Evolutionary conservation across 2,888 invertebrate genomes (phyloP).

Genomic region (Nesidiocoris tenuis): DNA sequence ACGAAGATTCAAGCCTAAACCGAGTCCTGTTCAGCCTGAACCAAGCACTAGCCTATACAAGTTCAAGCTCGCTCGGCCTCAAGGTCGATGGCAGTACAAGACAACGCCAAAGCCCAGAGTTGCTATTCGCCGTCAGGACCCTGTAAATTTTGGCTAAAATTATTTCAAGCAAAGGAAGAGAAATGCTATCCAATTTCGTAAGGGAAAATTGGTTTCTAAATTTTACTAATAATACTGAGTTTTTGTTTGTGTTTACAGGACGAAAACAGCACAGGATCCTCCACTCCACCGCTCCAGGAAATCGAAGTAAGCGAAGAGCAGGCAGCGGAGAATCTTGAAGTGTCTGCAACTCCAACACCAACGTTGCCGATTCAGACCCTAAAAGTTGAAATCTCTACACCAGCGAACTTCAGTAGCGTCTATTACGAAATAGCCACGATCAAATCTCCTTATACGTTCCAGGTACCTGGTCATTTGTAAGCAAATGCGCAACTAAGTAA

Average conservation of each 20-base stretch:
- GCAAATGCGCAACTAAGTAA: background rate
- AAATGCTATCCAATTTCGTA: too few relatives aligned
- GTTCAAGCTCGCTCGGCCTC: constrained; percentile 77
- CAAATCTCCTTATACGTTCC: constrained; percentile 85
- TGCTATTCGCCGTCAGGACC: constrained; percentile 69
- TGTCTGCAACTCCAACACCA: constrained; percentile 52
- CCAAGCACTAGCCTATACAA: constrained; percentile 69
- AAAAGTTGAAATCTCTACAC: constrained; percentile 85
- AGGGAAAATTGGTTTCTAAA: too few relatives aligned
- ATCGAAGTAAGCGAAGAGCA: constrained; percentile 45
- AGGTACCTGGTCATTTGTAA: constrained; percentile 55
- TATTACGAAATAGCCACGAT: constrained; percentile 89
- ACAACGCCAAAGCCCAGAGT: constrained; percentile 85
- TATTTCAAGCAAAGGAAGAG: too few relatives aligned
- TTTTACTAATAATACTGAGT: too few relatives aligned
- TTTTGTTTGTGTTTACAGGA: too few relatives aligned
- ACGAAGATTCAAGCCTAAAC: constrained; percentile 50
- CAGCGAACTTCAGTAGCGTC: constrained; percentile 78
- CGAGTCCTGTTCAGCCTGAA: constrained; percentile 43
- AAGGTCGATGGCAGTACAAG: constrained; percentile 88
- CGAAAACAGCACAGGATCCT: constrained; percentile 33
- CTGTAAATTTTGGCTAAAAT: constrained; percentile 51
- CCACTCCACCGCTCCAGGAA: constrained; percentile 44
- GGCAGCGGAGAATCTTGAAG: constrained; percentile 34
- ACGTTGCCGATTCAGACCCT: constrained; percentile 72